Evolutionary conservation across 53 echinoderm and acorn worm species (phyloP), one percentile per base, ranked within the genome.

Genomic region (Arbacia lixula): DNA sequence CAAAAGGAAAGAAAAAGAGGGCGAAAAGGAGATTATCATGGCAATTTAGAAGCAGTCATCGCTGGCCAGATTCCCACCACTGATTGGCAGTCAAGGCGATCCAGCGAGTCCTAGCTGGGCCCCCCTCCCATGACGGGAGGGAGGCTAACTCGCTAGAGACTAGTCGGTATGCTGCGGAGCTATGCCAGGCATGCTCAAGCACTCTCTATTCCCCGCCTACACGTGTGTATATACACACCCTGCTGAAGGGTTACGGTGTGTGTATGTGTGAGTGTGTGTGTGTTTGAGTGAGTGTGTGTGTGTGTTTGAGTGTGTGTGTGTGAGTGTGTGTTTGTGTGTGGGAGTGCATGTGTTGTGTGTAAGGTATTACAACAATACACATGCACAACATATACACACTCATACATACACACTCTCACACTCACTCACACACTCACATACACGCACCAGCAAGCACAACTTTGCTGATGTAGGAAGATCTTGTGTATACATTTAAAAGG

Each of bases 41-140:
- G 66, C 66, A 66, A 66, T 66, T 66, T 66, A 66, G 24, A 22
- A 66, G 66, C 66, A 66, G 66, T 12, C 36, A 3, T 66, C 36
- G 36, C 36, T 66, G 38, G 37, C 36, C 2, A 66, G 66, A 66
- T 66, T 37, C 36, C 25, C 21, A 66, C 38, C 66, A 66, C 9
- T 66, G 36, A 36, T 36, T 36, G 66, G 36, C 22, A 36, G 38
- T 66, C 36, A 66, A 66, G 66, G 38, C 21, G 28, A 17, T 62
- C n/a, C n/a, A n/a, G n/a, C n/a, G n/a, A n/a, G 63, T 62, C 34
- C 22, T 37, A 27, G n/a, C 36, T 22, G 36, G 66, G 66, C 36
- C 66, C 66, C 66, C 38, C 66, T 66, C n/a, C 66, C n/a, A n/a
- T n/a, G n/a, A 21, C 66, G 36, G 66, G 36, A n/a, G 66, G 66